These are phyloP conservation scores for Protobothrops flavoviridis DNA, from an alignment of 2,113 vertebrate genomes.

Conservation along the genomic window DNA sequence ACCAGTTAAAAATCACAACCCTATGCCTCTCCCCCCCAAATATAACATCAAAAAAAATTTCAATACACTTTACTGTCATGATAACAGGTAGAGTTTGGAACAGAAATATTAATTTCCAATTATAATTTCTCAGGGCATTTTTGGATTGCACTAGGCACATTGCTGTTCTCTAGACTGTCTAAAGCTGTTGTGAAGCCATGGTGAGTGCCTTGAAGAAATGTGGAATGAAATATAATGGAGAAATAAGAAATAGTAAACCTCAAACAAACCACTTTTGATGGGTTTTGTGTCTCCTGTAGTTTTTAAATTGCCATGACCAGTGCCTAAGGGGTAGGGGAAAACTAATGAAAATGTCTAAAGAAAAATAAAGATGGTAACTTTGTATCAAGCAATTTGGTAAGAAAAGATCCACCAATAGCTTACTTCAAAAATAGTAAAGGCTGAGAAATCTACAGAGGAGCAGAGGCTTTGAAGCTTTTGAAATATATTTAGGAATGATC, in stretches of 20 bases:
- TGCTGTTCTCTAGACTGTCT: background rate
- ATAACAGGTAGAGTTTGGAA: background rate
- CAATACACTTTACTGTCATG: background rate
- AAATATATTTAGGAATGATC: conserved; percentile 8
- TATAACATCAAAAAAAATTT: background rate
- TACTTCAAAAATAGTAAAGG: background rate
- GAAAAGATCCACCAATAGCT: background rate
- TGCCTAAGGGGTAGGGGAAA: accelerated
- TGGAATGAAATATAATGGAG: background rate
- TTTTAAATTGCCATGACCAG: background rate
- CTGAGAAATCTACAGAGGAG: background rate
- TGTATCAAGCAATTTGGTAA: background rate
- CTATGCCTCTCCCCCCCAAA: background rate
- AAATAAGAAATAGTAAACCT: background rate
- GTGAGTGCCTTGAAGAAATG: background rate
- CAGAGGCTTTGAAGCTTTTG: conserved; percentile 22
- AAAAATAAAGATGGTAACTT: background rate
- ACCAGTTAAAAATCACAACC: too few species aligned
- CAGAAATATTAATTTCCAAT: background rate
- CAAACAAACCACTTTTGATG: background rate
- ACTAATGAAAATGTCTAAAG: background rate
- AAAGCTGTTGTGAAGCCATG: background rate
- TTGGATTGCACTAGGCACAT: background rate
- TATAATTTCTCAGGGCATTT: background rate
- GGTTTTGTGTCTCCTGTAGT: background rate